A percentile compares a stretch with the other conserved stretches of the same genome.
These are phyloP conservation scores for Thermophis baileyi DNA, from an alignment of 2,113 vertebrate species.

Conservation along the genomic window DNA sequence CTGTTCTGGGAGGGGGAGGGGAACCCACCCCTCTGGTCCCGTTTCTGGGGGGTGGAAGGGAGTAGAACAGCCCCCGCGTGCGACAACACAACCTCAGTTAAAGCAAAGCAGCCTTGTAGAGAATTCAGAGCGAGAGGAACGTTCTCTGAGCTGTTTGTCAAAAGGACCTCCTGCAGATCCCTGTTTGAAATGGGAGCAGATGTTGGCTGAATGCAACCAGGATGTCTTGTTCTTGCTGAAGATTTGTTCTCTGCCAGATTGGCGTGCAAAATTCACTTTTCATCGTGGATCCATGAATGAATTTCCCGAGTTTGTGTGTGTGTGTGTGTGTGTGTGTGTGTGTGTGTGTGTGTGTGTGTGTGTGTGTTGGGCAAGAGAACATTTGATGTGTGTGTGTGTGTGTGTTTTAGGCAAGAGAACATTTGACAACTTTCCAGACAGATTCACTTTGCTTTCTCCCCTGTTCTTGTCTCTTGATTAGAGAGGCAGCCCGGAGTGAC, in stretches of 20 bases:
- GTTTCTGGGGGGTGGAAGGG: not conserved
- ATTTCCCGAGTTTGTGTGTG: rapidly evolving
- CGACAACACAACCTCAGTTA: not conserved
- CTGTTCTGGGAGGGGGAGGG: not conserved
- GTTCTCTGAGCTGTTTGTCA: not conserved
- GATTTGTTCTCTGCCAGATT: not conserved
- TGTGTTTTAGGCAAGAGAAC: not conserved
- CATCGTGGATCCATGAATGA: not conserved
- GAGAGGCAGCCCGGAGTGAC: not conserved
- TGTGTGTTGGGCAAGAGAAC: not conserved
- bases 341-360: not conserved
- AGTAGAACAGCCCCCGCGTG: not conserved
- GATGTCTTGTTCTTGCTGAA: not conserved
- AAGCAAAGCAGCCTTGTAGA: not conserved
- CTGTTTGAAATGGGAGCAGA: not conserved
- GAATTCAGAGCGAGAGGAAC: not conserved
- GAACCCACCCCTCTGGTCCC: not conserved
- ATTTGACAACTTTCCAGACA: not conserved
- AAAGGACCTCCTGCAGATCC: not conserved
- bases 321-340: not conserved
- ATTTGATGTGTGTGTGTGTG: not conserved
- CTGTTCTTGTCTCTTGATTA: not conserved
- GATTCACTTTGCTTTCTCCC: not conserved
- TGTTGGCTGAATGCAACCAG: not conserved
- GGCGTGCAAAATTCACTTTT: not conserved